Evolutionary conservation across 2,113 vertebrate genomes (phyloP), one percentile per base, ranked within the genome.

Genomic region (Carassius gibelio): DNA sequence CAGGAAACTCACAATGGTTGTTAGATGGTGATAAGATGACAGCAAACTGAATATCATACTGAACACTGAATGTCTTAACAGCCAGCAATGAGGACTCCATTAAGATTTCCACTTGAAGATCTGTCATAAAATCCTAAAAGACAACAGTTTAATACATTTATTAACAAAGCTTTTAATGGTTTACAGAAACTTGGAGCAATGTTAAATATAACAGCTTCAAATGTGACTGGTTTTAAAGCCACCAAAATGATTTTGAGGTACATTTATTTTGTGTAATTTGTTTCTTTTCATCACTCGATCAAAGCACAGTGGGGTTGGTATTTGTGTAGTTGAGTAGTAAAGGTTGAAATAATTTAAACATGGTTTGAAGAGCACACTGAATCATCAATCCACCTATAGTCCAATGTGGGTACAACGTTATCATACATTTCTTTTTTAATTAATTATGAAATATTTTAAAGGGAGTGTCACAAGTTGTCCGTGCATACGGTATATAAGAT

Each of bases 1-100:
- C 57, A 79, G 76, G 76, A 79, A 79, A 62, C 76, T 79, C 34
- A 42, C 57, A 21, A 34, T 79, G 68, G 76, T 42, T 79, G 76
- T 79, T 79, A 87, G 89, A 88, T 84, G 61, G 85, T 87, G 89
- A 91, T 91, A 89, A 92, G 90, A 71, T 71, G 83, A 88, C 84
- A 91, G 90, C 90, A 89, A 91, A 89, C 89, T 81, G 21, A 75
- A 26, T 52, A 45, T 30, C 15, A 34, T 30, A 30, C 75, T 76
- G 6, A 34, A 30, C 2, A 30, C 30, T 30, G 30, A 30, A 30
- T 30, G 34, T 38, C 68, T 19, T 71, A 11, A 11, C 17, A 38
- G 34, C 3, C 34, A 64, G 21, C 57, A 61, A 61, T 14, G 62
- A 13, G 0, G 62, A 30, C 62, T 59, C 57, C 21, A 9, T 61